Percentiles rank a stretch among this genome's conserved stretches.
Evolutionary conservation across 2,113 vertebrate genomes (phyloP).

Genomic region (Tetrao urogallus): DNA sequence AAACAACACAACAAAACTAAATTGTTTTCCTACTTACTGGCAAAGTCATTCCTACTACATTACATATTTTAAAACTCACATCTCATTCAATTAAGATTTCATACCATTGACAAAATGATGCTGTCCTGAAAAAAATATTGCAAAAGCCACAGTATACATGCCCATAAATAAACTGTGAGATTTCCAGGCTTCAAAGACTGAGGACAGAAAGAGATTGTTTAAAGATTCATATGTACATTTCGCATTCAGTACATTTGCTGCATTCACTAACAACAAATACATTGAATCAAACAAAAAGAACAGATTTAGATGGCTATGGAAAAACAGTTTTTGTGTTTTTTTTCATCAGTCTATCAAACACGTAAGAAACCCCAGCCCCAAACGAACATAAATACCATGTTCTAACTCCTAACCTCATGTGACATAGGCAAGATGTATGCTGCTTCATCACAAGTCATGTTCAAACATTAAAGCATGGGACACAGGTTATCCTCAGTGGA

Average conservation of each 20-base stretch:
- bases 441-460: neutral
- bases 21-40: constrained; percentile 43
- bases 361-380: neutral
- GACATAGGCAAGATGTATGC: neutral
- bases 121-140: neutral
- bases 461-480: neutral
- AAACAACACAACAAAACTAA: neutral
- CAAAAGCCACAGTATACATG: constrained; percentile 29
- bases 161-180: constrained; percentile 67
- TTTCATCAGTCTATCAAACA: neutral
- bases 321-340: neutral
- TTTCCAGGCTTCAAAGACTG: constrained; percentile 8
- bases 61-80: constrained; percentile 54
- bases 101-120: constrained; percentile 34
- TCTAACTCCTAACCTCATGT: neutral
- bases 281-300: neutral
- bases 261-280: neutral
- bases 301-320: neutral
- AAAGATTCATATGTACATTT: constrained; percentile 22
- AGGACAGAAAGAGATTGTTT: neutral
- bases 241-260: constrained; percentile 28
- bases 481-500: neutral
- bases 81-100: constrained; percentile 73
- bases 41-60: constrained; percentile 14
- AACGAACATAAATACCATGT: neutral